Evolutionary conservation across 2,888 invertebrate genomes (phyloP).

Genomic region (Chaitophorus viminalis): DNA sequence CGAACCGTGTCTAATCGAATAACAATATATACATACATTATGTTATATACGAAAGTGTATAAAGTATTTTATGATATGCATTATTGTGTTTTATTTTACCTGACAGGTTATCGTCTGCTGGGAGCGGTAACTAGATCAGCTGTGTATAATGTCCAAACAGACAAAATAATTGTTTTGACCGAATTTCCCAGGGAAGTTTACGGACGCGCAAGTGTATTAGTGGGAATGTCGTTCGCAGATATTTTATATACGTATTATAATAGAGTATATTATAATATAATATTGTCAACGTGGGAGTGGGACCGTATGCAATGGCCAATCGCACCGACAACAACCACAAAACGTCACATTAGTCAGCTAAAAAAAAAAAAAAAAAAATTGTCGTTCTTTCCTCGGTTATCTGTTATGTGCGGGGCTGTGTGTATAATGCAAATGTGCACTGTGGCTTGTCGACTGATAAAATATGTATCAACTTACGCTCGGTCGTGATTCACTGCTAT

Average conservation of each 20-base stretch:
- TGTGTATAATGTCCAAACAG: not conserved
- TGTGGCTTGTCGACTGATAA: not conserved
- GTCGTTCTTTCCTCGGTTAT: not conserved
- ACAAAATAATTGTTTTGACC: constrained; percentile 15
- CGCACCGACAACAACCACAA: not conserved
- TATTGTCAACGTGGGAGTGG: not conserved
- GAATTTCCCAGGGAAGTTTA: not conserved
- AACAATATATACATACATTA: not conserved
- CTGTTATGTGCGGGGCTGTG: not conserved
- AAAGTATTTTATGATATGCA: not conserved
- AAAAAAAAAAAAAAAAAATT: not conserved
- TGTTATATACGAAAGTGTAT: not conserved
- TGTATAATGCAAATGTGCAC: not conserved
- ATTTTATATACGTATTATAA: not conserved
- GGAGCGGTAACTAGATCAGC: constrained; percentile 23
- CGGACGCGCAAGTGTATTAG: not conserved
- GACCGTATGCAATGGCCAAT: not conserved
- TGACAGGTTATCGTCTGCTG: not conserved
- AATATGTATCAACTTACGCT: not conserved
- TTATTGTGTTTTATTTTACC: not conserved
- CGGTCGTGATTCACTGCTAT: not conserved
- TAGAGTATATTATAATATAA: not conserved
- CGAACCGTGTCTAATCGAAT: constrained; percentile 19
- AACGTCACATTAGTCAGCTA: not conserved
- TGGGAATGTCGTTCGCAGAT: constrained; percentile 1